Evolutionary conservation across 2,888 invertebrate species (phyloP), one percentile per base, ranked within the genome.

Genomic region (Poecilus cupreus): DNA sequence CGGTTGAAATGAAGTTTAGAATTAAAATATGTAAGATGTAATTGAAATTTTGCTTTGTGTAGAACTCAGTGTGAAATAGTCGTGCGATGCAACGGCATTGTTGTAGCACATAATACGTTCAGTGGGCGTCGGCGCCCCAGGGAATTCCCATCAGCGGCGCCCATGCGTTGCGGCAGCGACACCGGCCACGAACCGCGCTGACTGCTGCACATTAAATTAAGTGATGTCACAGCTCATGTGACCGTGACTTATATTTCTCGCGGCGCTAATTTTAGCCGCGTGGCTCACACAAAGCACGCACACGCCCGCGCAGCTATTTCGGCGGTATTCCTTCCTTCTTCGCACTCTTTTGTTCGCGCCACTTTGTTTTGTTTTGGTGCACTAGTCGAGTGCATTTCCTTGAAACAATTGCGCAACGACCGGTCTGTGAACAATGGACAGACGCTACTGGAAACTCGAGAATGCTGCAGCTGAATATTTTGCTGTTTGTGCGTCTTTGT

Each of bases 211-310:
- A 78, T 78, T 46, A 74, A 74, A 74, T 57, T 32, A 75, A 77
- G 57, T 77, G 77, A 77, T 77, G 77, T 77, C 77, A 77, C 77
- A 75, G 76, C 76, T 57, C 76, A 77, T 60, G 22, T 78, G 78
- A 78, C 78, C 78, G 43, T 78, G 78, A 78, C 78, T 78, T 78
- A 78, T 60, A 78, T 78, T 77, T 43, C 60, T 78, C 24, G 39
- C 54, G 76, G 60, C 37, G 60, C 78, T 78, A 78, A 78, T 46
- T 24, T 78, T 78, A 78, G 78, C 57, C 64, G 11, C 64, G 54
- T 74, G 24, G 75, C 16, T 57, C 18, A 43, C 32, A 68, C 13
- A n/a, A n/a, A n/a, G 32, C 64, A 37, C 10, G 10, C 37, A 37
- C 37, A 5, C 64, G 22, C 54, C 22, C 18, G 32, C 46, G 46